phyloP scores from a whole-genome alignment of 2,888 invertebrate genomes.

The Archips xylosteana region DNA sequence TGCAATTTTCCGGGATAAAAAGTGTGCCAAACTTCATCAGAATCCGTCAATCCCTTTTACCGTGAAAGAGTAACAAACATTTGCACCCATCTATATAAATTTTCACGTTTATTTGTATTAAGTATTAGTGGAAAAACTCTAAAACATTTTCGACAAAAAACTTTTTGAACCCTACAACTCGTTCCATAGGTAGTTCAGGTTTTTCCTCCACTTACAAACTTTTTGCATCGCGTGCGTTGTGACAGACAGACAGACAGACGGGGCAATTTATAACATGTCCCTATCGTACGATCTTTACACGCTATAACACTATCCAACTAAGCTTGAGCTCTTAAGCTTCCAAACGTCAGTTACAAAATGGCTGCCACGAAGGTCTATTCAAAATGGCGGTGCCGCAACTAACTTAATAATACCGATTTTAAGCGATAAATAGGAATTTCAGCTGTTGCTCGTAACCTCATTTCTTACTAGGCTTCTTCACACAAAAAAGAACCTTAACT shows the following conservation, averaged over 20 bases:
- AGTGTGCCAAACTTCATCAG: no score
- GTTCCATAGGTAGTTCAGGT: slow-evolving; percentile 22
- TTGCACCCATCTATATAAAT: no score
- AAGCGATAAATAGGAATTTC: slow-evolving; percentile 59
- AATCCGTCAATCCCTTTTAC: no score
- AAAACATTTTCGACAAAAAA: no score
- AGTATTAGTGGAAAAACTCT: no score
- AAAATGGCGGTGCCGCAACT: slow-evolving; percentile 48
- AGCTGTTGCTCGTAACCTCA: background rate
- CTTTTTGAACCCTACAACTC: background rate
- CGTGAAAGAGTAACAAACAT: no score
- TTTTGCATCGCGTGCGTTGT: slow-evolving; percentile 82
- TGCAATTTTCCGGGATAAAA: no score
- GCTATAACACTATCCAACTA: slow-evolving; percentile 54
- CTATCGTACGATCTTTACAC: slow-evolving; percentile 74
- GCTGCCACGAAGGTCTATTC: slow-evolving; percentile 47
- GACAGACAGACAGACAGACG: slow-evolving; percentile 83
- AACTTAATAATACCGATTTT: slow-evolving; percentile 55
- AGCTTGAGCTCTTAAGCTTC: slow-evolving; percentile 47
- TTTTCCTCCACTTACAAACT: slow-evolving; percentile 56
- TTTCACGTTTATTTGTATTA: no score
- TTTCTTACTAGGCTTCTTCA: background rate
- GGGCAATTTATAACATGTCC: slow-evolving; percentile 84
- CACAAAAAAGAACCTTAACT: background rate
- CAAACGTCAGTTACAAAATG: slow-evolving; percentile 14